Evolutionary conservation across 2,888 invertebrate species (phyloP), one percentile per base, ranked within the genome.

Genomic region (Eupithecia exiguata): DNA sequence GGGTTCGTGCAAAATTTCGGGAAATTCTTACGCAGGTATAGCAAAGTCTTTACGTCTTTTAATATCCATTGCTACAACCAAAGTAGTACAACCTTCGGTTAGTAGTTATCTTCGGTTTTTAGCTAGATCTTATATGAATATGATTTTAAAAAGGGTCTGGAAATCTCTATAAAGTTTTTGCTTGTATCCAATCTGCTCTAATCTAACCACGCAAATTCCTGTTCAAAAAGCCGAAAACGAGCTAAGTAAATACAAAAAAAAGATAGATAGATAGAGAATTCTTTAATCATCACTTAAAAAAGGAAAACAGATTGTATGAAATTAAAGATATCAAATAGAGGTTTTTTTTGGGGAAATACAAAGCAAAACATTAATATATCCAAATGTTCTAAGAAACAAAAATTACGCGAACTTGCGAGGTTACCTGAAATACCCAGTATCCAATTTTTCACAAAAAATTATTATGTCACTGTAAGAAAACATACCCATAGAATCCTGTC

Each of bases 401-500:
- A 16, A 43, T 5, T 43, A 43, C 16, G 14, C 16, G 43, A 43
- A 43, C 6, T 40, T 40, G 10, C 4, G 36, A 2, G 36, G 10
- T 1, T 14, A 14, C 10, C 14, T 3, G 14, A 40, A 40, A 40
- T 40, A 40, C 40, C 38, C 0, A 5, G 14, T 5, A 40, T 14
- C 14, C 40, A 14, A 5, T 14, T 40, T 40, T 5, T 14, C 5
- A 40, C 5, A 40, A 40, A 40, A 40, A 38, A 38, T 0, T 43
- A 1, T 40, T 40, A 12, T 5, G 5, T 30, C 18, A 16, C 18
- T 10, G 62, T 62, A 35, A 18, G 12, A 18, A 21, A 30, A 68
- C 89, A 91, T 76, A 94, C 94, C 94, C 94, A 94, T 94, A 43
- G 94, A 87, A 72, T 94, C 94, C 78, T 94, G 94, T 36, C 98